A percentile compares a stretch with the other conserved stretches of the same genome.
These are phyloP conservation scores for Haemorhous mexicanus DNA, from an alignment of 2,113 vertebrate species.

Conservation along the genomic window DNA sequence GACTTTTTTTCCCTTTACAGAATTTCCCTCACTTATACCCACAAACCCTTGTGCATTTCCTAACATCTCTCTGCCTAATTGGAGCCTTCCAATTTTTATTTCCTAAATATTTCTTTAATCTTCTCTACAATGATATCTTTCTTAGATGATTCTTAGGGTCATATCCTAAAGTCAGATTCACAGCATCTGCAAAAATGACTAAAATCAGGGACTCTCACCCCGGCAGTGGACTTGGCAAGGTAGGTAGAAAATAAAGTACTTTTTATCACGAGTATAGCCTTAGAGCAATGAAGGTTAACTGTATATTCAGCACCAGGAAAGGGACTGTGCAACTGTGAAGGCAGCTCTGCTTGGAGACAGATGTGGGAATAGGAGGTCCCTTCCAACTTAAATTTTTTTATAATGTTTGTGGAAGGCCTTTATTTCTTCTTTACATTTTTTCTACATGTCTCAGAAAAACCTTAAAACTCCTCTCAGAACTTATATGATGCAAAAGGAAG, in stretches of 20 bases:
- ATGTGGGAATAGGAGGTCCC: not conserved
- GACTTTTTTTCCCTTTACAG: not conserved
- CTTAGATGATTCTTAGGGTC: not conserved
- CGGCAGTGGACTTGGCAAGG: not conserved
- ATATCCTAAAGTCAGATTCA: not conserved
- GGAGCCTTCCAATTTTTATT: not conserved
- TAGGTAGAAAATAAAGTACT: not conserved
- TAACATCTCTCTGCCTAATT: not conserved
- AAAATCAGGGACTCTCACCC: not conserved
- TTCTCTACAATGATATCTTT: not conserved
- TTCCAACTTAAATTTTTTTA: not conserved
- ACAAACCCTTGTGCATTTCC: not conserved
- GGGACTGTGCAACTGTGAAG: not conserved
- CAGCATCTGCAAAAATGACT: rapidly evolving
- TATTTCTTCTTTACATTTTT: not conserved
- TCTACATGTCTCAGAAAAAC: not conserved
- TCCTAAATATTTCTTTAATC: not conserved
- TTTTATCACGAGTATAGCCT: not conserved
- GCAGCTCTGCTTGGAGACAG: not conserved
- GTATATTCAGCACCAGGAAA: not conserved
- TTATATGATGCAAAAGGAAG: not conserved
- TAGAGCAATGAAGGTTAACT: not conserved
- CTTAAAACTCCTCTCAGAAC: not conserved
- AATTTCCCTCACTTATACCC: not conserved
- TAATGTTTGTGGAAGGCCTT: not conserved